Evolutionary conservation across 2,888 invertebrate genomes (phyloP), one percentile per base, ranked within the genome.

Genomic region (Pachycephus smyrnensis): DNA sequence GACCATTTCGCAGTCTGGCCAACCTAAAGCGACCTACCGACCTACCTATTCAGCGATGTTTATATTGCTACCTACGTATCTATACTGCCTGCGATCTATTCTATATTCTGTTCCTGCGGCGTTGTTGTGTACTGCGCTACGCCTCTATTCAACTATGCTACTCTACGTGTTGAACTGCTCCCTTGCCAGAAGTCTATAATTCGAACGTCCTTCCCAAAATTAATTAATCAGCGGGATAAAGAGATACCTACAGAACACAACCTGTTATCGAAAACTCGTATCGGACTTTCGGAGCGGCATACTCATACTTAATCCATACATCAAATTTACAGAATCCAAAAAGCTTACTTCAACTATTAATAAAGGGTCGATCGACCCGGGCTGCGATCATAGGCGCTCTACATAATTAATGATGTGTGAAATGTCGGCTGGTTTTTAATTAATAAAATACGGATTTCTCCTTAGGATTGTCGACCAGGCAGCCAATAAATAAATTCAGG

Each of bases 1-100:
- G 23, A 33, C n/a, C n/a, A 40, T 75, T 75, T 69, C 77, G 75
- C 74, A 33, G 32, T 71, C 69, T 37, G 30, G 69, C 32, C 69
- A 32, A 73, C 35, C 32, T 75, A 31, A 77, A 69, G 12, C 23
- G 32, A 40, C 69, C 69, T 55, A 15, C 23, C 55, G 55, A 55
- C 55, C 55, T 55, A 23, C 6, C 40, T 40, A 40, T 23, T 15
- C 23, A 55, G 55, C 15, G 55, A 55, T 9, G 9, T 55, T 55
- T 55, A 55, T 55, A 23, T 55, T 9, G 55, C 23, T 2, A 55
- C 23, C 55, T 55, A 55, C 23, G 9, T 2, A 9, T 55, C 55
- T 55, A 55, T 23, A 55, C 55, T 23, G 23, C 55, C 55, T 55
- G 55, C 55, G 55, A 55, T 55, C 55, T 55, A 55, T 23, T 55